Base-by-base conservation (phyloP, 2,797 vertebrate genomes). In the Mionectes olivaceus region DNA sequence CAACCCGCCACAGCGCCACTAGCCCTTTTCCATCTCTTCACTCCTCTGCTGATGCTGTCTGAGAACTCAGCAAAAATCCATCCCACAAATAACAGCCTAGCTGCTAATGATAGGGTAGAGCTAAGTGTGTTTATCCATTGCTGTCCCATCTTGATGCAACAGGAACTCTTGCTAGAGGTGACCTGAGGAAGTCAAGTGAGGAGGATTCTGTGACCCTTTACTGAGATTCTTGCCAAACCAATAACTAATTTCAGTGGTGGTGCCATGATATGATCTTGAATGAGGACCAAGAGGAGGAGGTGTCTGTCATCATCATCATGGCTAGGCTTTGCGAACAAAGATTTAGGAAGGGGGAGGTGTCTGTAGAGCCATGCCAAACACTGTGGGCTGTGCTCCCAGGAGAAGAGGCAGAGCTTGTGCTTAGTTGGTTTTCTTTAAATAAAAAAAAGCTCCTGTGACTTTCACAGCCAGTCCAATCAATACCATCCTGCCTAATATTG, bases 51-150 rank as follows among this genome's bases (percentile, higher is more conserved):
- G 82, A 57, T 87, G 55, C 43, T 88, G 39, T 39, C 19, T 21
- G 77, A 95, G 75, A 82, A 52, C 82, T 94, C 87, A 93, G 93
- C 90, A 95, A 80, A 87, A 91, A 75, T 35, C 23, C 49, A 86
- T 14, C 21, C 87, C 78, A 81, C 87, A 95, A 96, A 93, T 37
- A 87, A 81, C 53, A 90, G 80, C 60, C 33, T 75, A 47, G 63
- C 56, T 80, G 57, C 56, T 94, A 94, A 95, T 83, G 85, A 88
- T 28, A 28, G 83, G 76, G 65, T 91, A 90, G 23, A 46, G 49
- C 32, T 67, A 75, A 90, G 70, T 6, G 16, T 78, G 28, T 88
- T 91, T 83, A 91, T 56, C 32, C 76, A 60, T 33, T 74, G 63
- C 30, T 77, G 57, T 12, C 49, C 37, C 14, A 67, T 60, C 11